These are phyloP conservation scores for Scaptomyza reducta DNA, from an alignment of 2,888 invertebrate genomes.

Conservation along the genomic window DNA sequence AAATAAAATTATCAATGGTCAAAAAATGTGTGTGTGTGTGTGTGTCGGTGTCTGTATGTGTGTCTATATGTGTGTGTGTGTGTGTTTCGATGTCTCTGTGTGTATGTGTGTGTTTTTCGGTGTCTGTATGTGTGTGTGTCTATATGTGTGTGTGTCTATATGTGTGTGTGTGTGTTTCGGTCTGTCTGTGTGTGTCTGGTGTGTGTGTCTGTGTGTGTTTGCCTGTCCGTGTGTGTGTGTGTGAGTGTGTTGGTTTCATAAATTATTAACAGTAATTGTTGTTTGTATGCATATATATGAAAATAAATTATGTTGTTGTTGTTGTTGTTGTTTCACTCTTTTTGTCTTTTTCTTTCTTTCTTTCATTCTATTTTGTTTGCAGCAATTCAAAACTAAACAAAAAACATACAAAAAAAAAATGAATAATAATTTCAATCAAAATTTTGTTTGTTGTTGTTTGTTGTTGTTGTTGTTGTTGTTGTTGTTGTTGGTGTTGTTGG, in stretches of 20 bases:
- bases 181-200: conserved; percentile 36
- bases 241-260: conserved; percentile 55
- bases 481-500: conserved; percentile 9
- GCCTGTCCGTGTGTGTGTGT: conserved; percentile 12
- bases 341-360: conserved; percentile 4
- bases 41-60: conserved; percentile 19
- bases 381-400: conserved; percentile 14
- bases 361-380: conserved; percentile 2
- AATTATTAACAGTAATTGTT: conserved; percentile 73
- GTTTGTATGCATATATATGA: conserved; percentile 47
- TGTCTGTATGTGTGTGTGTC: conserved; percentile 38
- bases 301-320: conserved; percentile 68
- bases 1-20: conserved; percentile 72
- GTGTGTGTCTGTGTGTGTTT: conserved; percentile 32
- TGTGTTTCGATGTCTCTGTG: conserved; percentile 47
- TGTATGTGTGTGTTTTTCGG: conserved; percentile 23
- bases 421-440: conserved; percentile 5
- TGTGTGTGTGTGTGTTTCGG: conserved; percentile 30
- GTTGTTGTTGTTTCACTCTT: conserved; percentile 10
- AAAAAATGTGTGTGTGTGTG: conserved; percentile 38
- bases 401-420: conserved; percentile 2
- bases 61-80: conserved; percentile 14
- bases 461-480: conserved; percentile 25
- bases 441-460: conserved; percentile 2
- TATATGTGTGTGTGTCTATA: conserved; percentile 25